phyloP scores from a whole-genome alignment of 2,888 invertebrate genomes.

The Hyposoter didymator region DNA sequence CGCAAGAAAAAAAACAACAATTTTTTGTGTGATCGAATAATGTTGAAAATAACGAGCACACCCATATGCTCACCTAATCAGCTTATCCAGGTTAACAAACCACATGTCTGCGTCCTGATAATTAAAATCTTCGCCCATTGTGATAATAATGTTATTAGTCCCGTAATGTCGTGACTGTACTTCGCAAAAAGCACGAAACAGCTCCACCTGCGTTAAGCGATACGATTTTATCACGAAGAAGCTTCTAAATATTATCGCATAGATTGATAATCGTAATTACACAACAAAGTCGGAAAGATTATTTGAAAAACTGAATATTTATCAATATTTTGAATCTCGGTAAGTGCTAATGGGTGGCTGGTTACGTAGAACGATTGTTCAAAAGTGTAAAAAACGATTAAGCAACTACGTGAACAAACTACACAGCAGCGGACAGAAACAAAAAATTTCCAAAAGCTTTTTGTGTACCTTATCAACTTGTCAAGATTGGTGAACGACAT shows the following conservation, averaged over 20 bases:
- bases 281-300: background rate
- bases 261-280: background rate
- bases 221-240: constrained; percentile 3
- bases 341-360: constrained; percentile 40
- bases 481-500: constrained; percentile 94
- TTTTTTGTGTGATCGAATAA: background rate
- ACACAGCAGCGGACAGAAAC: background rate
- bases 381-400: background rate
- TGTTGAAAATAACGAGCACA: constrained; percentile 25
- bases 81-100: constrained; percentile 94
- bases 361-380: background rate
- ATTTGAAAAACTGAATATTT: background rate
- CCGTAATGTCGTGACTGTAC: constrained; percentile 86
- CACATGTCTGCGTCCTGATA: constrained; percentile 91
- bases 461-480: constrained; percentile 89
- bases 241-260: background rate
- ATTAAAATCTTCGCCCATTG: constrained; percentile 97
- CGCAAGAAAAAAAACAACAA: background rate
- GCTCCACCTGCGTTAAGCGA: constrained; percentile 85
- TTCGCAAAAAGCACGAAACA: constrained; percentile 86
- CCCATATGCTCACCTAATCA: constrained; percentile 89
- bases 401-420: constrained; percentile 16
- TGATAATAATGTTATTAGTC: constrained; percentile 92
- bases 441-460: background rate
- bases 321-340: constrained; percentile 66